Conservation (phyloP, 2,113 vertebrate species). For the Clinocottus analis region DNA sequence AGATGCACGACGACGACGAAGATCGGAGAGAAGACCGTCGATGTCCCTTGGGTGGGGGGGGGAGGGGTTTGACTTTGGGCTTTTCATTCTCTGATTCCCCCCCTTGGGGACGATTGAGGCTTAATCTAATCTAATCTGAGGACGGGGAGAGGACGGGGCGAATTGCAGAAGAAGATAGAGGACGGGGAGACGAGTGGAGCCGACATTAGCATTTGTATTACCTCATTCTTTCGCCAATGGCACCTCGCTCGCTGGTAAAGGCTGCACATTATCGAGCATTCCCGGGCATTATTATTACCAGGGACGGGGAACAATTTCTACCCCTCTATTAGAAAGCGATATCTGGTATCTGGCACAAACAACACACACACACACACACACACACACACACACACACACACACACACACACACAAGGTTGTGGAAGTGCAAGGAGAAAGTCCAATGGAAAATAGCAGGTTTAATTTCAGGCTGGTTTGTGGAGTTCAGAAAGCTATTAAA, state of each 20-base stretch:
- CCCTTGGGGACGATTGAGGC: constrained; percentile 10
- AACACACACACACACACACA: constrained; percentile 8
- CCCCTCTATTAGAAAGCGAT: constrained; percentile 51
- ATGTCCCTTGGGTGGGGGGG: not conserved
- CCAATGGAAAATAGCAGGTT: constrained; percentile 36
- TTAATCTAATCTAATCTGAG: constrained; percentile 36
- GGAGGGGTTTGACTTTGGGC: not conserved
- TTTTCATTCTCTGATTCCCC: not conserved
- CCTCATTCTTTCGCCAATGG: constrained; percentile 56
- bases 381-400: constrained; percentile 15
- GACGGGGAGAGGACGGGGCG: constrained; percentile 13
- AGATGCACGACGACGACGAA: not conserved
- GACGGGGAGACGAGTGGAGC: constrained; percentile 28
- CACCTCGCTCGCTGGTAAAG: constrained; percentile 41
- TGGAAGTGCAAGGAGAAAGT: constrained; percentile 3
- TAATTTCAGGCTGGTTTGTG: constrained; percentile 34
- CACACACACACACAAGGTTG: constrained; percentile 16
- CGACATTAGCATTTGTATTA: constrained; percentile 71
- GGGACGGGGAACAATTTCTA: constrained; percentile 32
- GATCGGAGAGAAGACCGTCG: not conserved
- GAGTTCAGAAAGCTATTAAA: constrained; percentile 43
- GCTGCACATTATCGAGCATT: constrained; percentile 55
- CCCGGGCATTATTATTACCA: constrained; percentile 48
- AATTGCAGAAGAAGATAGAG: constrained; percentile 13
- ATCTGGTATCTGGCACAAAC: constrained; percentile 27